Percentiles rank a stretch among this genome's conserved stretches.
Evolutionary conservation across 2,797 vertebrate genomes (phyloP).

Genomic region (Xiphorhynchus erythropygius): DNA sequence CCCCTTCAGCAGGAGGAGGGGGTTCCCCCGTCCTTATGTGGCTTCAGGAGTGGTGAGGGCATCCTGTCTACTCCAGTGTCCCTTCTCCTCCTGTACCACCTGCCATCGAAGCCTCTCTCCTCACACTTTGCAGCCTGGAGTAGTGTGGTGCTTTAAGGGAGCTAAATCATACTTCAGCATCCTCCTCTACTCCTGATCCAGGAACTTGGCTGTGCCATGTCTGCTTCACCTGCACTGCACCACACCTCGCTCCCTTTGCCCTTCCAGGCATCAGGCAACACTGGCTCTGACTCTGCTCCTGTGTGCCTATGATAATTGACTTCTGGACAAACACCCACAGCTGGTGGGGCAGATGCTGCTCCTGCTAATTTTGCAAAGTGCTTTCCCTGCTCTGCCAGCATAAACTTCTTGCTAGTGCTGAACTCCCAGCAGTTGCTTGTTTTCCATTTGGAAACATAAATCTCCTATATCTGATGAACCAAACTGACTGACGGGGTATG

Average conservation of each 20-base stretch:
- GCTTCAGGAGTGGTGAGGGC: not conserved
- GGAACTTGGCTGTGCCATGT: not conserved
- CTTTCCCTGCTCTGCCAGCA: not conserved
- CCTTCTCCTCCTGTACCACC: not conserved
- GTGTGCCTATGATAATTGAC: not conserved
- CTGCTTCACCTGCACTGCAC: fast-evolving
- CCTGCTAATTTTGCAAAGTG: not conserved
- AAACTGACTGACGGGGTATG: fast-evolving
- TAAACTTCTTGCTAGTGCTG: not conserved
- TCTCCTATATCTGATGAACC: not conserved
- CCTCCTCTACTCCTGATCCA: not conserved
- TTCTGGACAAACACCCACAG: not conserved
- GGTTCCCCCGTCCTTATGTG: not conserved
- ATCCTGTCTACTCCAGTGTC: fast-evolving
- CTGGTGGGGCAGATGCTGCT: not conserved
- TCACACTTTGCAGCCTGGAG: not conserved
- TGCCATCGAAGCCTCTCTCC: fast-evolving
- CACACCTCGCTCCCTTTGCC: fast-evolving
- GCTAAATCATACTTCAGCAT: not conserved
- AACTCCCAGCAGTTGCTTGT: not conserved
- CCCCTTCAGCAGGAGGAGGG: not conserved
- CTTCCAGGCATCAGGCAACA: not conserved
- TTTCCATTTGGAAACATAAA: not conserved
- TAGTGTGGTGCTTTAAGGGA: fast-evolving
- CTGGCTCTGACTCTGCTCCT: fast-evolving